Base-by-base conservation (phyloP, 2,113 vertebrate species). In the Lophochroa leadbeateri region DNA sequence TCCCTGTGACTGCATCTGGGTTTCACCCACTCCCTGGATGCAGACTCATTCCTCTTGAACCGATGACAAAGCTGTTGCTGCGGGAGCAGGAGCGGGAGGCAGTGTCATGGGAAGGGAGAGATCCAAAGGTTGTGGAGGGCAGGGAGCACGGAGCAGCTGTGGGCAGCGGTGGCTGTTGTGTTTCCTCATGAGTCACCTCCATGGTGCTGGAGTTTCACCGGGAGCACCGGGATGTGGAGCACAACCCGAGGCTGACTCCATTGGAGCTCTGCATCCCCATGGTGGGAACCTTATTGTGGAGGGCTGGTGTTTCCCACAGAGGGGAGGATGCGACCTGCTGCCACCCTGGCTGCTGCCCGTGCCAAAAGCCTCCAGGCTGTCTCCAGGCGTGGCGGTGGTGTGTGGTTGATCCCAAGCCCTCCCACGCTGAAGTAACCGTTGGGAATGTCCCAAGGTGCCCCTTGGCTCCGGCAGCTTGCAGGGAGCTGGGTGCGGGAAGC, bases 351-450 rank as follows among this genome's bases (percentile, higher is more conserved):
- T 39, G 65, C 0, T 5, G 1, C 20, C 47, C 0, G 0, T 47
- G 55, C 70, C 65, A 28, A 17, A 75, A 69, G 52, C 77, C 64
- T 24, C 17, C 1, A 2, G 47, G 61, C 24, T 8, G 24, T 6
- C 1, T 21, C 31, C 37, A 19, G 75, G 41, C 2, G 5, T 5
- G 46, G 27, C 23, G 37, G 39, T 0, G 50, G 39, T 0, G 0
- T n/a, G 60, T 2, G 64, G 60, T 21, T 87, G 15, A 23, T 53
- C 90, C 84, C 3, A 0, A 61, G 1, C n/a, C 53, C 23, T 43
- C 53, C 58, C 1, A 0, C n/a, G 23, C 39, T 5, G 0, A 2
- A 0, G 4, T 13, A 13, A 15, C 23, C 1, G 28, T 6, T 3
- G 47, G 39, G 17, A 50, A 43, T 2, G 18, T 52, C 21, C 13